These are phyloP conservation scores for Lepidonotus clava DNA, from an alignment of 2,888 invertebrate genomes.

Conservation along the genomic window DNA sequence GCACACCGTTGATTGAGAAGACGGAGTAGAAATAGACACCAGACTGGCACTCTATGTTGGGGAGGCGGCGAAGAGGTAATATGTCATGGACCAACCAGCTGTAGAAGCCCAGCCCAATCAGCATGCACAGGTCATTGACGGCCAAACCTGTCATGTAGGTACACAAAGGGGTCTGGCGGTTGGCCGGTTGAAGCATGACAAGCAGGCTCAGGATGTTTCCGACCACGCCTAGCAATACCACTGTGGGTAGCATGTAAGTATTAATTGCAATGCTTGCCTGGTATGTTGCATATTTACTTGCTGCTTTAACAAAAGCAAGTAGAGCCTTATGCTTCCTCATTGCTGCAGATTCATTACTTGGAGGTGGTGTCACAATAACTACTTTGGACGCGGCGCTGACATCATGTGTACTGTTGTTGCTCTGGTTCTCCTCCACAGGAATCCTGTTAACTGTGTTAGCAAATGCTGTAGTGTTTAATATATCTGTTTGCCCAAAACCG, in stretches of 20 bases:
- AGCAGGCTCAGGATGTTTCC: slow-evolving; percentile 2
- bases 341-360: no score
- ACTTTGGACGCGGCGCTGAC: no score
- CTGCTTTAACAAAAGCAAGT: neutral
- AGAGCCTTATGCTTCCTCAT: no score
- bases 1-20: neutral
- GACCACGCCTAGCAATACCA: slow-evolving; percentile 2
- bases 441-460: no score
- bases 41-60: neutral
- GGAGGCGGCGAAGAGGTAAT: neutral
- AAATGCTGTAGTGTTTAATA: no score
- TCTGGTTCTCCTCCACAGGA: no score
- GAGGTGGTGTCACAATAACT: no score
- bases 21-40: slow-evolving; percentile 32
- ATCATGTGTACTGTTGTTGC: no score
- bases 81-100: slow-evolving; percentile 10
- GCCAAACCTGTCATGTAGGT: slow-evolving; percentile 32
- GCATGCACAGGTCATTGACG: neutral
- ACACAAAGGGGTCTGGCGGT: neutral
- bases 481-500: no score
- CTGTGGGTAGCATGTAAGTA: slow-evolving; percentile 13
- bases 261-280: neutral
- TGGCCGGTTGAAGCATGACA: neutral
- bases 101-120: neutral
- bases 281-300: neutral